A percentile compares a stretch with the other conserved stretches of the same genome.
phyloP scores from a whole-genome alignment of 1,140 invertebrate species.

The Hylaeus volcanicus region DNA sequence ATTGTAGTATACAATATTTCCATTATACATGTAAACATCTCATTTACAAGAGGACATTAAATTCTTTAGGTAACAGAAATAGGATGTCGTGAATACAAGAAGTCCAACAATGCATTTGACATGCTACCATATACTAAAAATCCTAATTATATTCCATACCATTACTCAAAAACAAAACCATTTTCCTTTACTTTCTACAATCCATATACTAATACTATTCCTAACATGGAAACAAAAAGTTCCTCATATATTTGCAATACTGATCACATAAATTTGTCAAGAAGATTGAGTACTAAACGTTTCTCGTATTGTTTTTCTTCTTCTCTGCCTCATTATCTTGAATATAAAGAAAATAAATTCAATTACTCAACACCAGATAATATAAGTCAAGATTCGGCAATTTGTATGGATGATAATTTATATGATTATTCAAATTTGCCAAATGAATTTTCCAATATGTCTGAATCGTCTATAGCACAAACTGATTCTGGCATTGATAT shows the following conservation, averaged over 20 bases:
- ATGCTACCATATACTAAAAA: slow-evolving; percentile 57
- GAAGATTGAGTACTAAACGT: neutral
- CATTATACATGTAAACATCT: neutral
- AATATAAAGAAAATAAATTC: slow-evolving; percentile 24
- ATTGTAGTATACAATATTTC: slow-evolving; percentile 20
- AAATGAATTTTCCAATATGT: slow-evolving; percentile 38
- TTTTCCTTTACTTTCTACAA: slow-evolving; percentile 68
- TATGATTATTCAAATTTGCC: slow-evolving; percentile 43
- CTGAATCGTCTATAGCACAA: slow-evolving; percentile 43
- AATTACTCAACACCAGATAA: slow-evolving; percentile 28
- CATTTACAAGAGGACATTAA: slow-evolving; percentile 30
- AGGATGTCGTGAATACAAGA: slow-evolving; percentile 66
- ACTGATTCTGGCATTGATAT: slow-evolving; percentile 69
- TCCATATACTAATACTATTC: slow-evolving; percentile 64
- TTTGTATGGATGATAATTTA: slow-evolving; percentile 66
- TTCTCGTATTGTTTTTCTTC: slow-evolving; percentile 13
- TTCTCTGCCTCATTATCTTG: neutral
- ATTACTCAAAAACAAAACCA: slow-evolving; percentile 49
- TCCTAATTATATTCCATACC: slow-evolving; percentile 49
- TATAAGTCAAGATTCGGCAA: slow-evolving; percentile 66
- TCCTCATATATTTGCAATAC: neutral
- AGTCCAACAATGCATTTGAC: slow-evolving; percentile 60
- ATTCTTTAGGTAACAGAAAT: slow-evolving; percentile 70
- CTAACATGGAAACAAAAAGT: slow-evolving; percentile 19
- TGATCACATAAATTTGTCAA: neutral